Conservation (phyloP, 2,797 vertebrate genomes). For the Chaetodon trifasciatus region DNA sequence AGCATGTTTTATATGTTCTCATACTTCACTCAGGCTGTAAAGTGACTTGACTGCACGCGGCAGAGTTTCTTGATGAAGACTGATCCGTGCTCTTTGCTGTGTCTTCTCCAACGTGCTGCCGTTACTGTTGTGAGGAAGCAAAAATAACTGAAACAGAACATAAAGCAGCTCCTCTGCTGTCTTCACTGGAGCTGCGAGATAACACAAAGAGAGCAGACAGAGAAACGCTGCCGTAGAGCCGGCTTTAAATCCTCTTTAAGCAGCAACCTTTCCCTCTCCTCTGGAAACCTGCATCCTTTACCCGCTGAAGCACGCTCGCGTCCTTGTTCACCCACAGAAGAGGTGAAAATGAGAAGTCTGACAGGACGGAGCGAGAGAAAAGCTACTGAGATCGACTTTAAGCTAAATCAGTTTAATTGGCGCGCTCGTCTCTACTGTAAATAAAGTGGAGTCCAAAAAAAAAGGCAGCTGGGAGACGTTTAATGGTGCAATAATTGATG, state of each 20-base stretch:
- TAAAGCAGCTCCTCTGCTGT: background rate
- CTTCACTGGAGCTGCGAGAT: background rate
- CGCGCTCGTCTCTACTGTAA: slow-evolving; percentile 17
- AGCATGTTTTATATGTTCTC: background rate
- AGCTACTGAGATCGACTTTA: background rate
- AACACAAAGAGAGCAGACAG: background rate
- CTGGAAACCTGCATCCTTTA: background rate
- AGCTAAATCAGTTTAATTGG: slow-evolving; percentile 20
- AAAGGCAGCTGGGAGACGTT: slow-evolving; percentile 43
- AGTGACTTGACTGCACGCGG: background rate
- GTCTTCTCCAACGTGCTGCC: background rate
- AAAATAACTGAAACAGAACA: background rate
- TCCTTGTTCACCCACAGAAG: background rate
- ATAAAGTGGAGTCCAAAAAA: slow-evolving; percentile 31
- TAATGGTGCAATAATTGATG: slow-evolving; percentile 23
- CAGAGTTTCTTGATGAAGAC: background rate
- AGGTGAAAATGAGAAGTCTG: background rate
- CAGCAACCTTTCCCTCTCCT: too few species aligned
- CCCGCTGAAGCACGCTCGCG: background rate
- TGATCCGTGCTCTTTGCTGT: background rate
- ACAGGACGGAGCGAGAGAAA: background rate
- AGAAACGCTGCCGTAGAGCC: background rate
- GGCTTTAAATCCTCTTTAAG: background rate
- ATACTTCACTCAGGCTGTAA: background rate
- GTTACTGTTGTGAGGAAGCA: background rate